These are phyloP conservation scores for Anoncus sp. DNA, from an alignment of 2,888 invertebrate species.

Conservation along the genomic window DNA sequence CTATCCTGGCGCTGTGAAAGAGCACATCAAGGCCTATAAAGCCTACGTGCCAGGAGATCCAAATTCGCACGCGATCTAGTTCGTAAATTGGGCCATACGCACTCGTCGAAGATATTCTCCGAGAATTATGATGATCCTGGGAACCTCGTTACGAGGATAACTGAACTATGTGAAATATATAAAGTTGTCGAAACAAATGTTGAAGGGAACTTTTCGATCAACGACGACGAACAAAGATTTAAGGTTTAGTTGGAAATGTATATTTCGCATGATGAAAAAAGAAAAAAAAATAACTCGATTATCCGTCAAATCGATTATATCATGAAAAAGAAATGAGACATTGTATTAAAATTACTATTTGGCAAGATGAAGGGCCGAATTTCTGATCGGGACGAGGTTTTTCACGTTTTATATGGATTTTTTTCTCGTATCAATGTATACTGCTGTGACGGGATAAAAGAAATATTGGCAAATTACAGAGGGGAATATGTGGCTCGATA, in stretches of 20 bases:
- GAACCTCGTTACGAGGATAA: neutral
- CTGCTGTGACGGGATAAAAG: no score
- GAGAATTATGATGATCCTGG: neutral
- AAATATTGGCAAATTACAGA: no score
- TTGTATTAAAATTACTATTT: no score
- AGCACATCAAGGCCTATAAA: slow-evolving; percentile 1
- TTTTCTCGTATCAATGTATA: no score
- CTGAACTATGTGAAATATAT: neutral
- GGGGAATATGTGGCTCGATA: no score
- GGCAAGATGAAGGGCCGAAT: no score
- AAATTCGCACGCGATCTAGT: neutral
- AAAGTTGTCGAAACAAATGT: neutral
- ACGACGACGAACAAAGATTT: neutral
- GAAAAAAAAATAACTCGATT: neutral
- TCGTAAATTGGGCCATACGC: neutral
- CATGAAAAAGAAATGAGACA: neutral
- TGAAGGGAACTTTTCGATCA: neutral
- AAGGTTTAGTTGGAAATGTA: neutral
- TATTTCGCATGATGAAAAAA: neutral
- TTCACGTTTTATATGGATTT: no score
- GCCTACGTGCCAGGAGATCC: slow-evolving; percentile 12
- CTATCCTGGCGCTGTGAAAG: neutral
- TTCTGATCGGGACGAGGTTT: no score
- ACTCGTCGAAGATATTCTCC: slow-evolving; percentile 1
- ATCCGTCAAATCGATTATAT: neutral